phyloP scores from a whole-genome alignment of 92 coral and sea anemone species.

The Scolanthus callimorphus region DNA sequence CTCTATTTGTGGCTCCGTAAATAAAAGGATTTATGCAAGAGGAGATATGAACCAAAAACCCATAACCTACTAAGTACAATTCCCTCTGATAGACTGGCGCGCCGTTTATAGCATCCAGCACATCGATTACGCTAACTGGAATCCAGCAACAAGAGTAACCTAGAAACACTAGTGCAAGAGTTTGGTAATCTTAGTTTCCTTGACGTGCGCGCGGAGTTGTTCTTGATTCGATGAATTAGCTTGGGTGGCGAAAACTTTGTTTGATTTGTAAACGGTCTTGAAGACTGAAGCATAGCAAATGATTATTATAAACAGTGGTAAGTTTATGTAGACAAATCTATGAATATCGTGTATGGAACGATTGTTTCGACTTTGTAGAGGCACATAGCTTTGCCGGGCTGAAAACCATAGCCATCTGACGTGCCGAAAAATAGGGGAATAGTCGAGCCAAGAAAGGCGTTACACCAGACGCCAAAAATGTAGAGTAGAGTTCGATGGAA shows the following conservation, averaged over 20 bases:
- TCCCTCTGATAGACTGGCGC: conserved; percentile 38
- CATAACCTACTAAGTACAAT: conserved; percentile 49
- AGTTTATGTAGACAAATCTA: conserved; percentile 32
- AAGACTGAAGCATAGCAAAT: conserved; percentile 45
- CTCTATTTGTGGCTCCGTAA: conserved; percentile 57
- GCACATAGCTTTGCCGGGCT: conserved; percentile 74
- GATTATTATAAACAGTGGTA: conserved; percentile 30
- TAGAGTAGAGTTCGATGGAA: conserved; percentile 11
- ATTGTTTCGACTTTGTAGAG: conserved; percentile 38
- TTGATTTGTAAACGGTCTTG: conserved; percentile 15
- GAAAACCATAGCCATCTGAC: conserved; percentile 35
- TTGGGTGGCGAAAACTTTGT: conserved; percentile 21
- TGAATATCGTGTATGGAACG: conserved; percentile 40
- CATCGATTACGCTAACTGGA: conserved; percentile 52
- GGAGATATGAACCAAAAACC: conserved; percentile 47
- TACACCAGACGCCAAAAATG: conserved; percentile 25
- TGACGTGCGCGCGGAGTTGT: conserved; percentile 40
- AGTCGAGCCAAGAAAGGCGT: conserved; percentile 31
- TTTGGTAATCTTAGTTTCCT: conserved; percentile 71
- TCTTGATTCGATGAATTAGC: conserved; percentile 4
- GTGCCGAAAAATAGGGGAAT: conserved; percentile 47
- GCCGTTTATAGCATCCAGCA: conserved; percentile 44
- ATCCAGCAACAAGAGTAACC: conserved; percentile 68
- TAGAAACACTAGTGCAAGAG: conserved; percentile 50
- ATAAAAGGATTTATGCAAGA: conserved; percentile 60